Base-by-base conservation (phyloP, 2,888 invertebrate species). In the Drosophila limbata region DNA sequence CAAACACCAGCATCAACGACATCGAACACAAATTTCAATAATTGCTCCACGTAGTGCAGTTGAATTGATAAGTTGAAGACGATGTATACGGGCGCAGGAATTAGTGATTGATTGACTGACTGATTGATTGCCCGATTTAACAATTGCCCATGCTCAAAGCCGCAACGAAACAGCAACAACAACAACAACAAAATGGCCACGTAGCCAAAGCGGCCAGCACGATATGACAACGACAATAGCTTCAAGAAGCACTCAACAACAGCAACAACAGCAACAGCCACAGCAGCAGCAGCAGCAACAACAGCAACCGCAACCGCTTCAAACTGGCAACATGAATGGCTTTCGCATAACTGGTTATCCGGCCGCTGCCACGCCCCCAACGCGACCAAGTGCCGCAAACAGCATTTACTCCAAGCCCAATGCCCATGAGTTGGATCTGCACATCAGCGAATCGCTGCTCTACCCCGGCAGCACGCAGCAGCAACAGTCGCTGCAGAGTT, bases 311-410 rank as follows among this genome's bases (percentile, higher is more conserved):
- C 60, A 50, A 10, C 40, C 33, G 51, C 66, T 45, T 33, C 69
- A 62, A 4, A 57, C 33, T 31, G 69, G 31, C 73, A 81, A 56
- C 61, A 91, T 91, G 91, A 90, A 90, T 89, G 90, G 90, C 63
- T 91, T 91, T 72, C 90, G 91, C 62, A 91, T 90, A 62, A 86
- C 87, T 31, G 90, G 88, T 53, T 90, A 91, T 74, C 91, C 91
- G 68, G 90, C 91, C 60, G 88, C 79, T 56, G 79, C 88, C 63
- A 72, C 84, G 57, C 66, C 79, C 21, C 65, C 76, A 2, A 51
- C 68, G 50, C 82, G 69, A 66, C 63, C 61, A 44, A 63, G 33
- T 64, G 45, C 59, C 11, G 42, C 31, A n/a, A 81, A 69, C 53
- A 79, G 52, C 62, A 76, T 79, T 31, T 88, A 77, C 59, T 61